These are phyloP conservation scores for Parotia lawesii DNA, from an alignment of 2,113 vertebrate genomes.

Conservation along the genomic window DNA sequence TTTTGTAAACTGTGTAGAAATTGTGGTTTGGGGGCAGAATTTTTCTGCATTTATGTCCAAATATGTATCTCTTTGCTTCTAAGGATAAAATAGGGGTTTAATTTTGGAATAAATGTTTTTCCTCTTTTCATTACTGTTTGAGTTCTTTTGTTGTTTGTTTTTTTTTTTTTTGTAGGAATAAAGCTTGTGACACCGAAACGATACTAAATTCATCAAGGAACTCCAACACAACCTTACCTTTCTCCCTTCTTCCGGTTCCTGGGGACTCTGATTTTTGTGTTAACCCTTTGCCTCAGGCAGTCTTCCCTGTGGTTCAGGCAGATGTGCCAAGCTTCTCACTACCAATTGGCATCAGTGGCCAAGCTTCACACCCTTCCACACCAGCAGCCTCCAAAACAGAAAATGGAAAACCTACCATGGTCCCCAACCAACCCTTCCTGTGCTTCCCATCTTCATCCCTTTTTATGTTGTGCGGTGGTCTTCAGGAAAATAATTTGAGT, in stretches of 20 bases:
- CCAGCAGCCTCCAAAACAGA: constrained; percentile 13
- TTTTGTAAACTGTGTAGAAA: neutral
- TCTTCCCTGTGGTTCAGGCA: constrained; percentile 27
- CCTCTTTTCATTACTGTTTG: neutral
- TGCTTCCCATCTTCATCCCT: constrained; percentile 83
- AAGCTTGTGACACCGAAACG: neutral
- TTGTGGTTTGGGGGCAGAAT: rapidly evolving
- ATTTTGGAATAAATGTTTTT: neutral
- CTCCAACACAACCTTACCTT: neutral
- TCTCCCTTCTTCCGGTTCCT: constrained; percentile 40
- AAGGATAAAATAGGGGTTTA: neutral
- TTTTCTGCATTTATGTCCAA: neutral
- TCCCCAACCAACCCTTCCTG: constrained; percentile 68
- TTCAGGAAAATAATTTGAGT: constrained; percentile 13
- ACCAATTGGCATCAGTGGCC: constrained; percentile 16
- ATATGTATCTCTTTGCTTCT: neutral
- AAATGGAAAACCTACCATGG: constrained; percentile 21
- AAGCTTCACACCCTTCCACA: neutral
- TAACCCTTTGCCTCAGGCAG: constrained; percentile 40
- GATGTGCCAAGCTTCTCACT: constrained; percentile 35
- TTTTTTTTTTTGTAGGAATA: constrained; percentile 37
- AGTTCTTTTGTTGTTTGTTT: neutral
- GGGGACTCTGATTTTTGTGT: constrained; percentile 69
- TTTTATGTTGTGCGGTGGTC: constrained; percentile 78
- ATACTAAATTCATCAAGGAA: neutral